Conservation (phyloP, 2,113 vertebrate genomes). For the Danionella cerebrum region DNA sequence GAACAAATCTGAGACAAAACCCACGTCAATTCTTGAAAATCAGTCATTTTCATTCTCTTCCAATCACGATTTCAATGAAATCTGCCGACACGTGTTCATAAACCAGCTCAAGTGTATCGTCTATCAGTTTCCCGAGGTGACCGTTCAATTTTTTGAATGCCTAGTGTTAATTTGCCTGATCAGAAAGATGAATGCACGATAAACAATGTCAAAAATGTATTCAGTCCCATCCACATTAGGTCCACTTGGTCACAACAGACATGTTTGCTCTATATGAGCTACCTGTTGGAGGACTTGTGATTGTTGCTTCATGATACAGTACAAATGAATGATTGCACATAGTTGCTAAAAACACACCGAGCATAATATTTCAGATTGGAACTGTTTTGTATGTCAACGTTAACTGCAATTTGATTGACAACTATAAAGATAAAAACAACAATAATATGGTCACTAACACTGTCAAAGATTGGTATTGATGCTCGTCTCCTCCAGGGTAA, state of each 20-base stretch:
- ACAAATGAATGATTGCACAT: not conserved
- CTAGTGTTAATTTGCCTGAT: too few species aligned
- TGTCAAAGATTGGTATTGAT: not conserved
- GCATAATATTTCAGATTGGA: not conserved
- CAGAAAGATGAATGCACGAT: too few species aligned
- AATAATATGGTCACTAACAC: not conserved
- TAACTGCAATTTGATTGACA: not conserved
- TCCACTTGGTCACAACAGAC: too few species aligned
- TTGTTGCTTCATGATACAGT: conserved; percentile 1
- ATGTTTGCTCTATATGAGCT: too few species aligned
- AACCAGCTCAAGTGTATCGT: not conserved
- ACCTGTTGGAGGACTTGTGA: not conserved
- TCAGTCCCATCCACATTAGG: too few species aligned
- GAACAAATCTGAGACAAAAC: not conserved
- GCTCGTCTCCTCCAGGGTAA: too few species aligned
- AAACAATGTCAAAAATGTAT: not conserved
- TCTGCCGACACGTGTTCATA: not conserved
- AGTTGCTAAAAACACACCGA: not conserved
- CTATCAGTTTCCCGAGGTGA: not conserved
- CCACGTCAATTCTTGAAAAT: too few species aligned
- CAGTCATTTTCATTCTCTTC: not conserved
- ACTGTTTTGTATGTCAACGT: not conserved
- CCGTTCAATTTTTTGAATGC: too few species aligned
- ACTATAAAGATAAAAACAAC: not conserved
- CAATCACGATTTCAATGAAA: not conserved